Evolutionary conservation across 2,113 vertebrate genomes (phyloP), one percentile per base, ranked within the genome.

Genomic region (Cathartes aura): DNA sequence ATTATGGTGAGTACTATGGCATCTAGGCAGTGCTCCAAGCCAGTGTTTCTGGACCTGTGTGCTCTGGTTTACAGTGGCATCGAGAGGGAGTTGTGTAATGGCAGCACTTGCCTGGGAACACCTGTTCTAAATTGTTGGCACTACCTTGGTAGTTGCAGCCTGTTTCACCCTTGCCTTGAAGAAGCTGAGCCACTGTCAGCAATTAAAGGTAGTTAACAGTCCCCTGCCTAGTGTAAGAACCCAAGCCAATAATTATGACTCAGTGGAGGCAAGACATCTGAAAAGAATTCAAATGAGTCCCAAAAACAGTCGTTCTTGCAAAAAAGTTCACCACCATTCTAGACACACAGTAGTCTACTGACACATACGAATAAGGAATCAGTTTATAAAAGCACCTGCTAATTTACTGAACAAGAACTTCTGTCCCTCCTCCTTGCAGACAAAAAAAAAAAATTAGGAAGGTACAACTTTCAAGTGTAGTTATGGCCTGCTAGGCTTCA

Each of bases 201-300:
- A 79, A 40, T 64, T 71, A 84, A 66, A 91, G 36, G 56, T 75
- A 56, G 76, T 68, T 96, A 94, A 75, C 52, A 84, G 87, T 74
- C 27, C 55, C 91, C 81, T 71, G 47, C 60, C 38, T 89, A 63
- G 19, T 82, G 8, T 36, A 36, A 75, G 76, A 84, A 84, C 68
- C 34, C 17, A 72, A 67, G 73, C 47, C 40, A 79, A 2, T 87
- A 91, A 94, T 82, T 93, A 67, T n/a, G 60, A 87, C 9, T 90
- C 36, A 68, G 58, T 48, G 64, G 43, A 82, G 36, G 38, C 14
- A 79, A 91, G 76, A 45, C 30, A 75, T 36, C 60, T 79, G 71
- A 89, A 76, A 89, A 87, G 55, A 87, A 82, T 90, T 75, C 34
- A 85, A 19, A n/a, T n/a, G 60, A 93, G 45, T 75, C 60, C 30